Conservation (phyloP, 2,797 vertebrate species). For the Cryptoprocta ferox region DNA sequence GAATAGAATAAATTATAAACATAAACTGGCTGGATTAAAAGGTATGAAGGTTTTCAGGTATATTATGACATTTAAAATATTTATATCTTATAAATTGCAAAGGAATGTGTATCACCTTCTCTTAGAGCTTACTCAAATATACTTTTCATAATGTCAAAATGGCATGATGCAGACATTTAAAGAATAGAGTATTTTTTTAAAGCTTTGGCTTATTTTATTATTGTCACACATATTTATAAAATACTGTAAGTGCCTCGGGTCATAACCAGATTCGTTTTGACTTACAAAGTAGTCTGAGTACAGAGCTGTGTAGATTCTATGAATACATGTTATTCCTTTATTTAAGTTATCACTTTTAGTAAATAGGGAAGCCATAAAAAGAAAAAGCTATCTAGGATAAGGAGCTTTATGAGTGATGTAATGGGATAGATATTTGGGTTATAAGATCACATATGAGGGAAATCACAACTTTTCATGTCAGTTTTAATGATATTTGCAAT, state of each 20-base stretch:
- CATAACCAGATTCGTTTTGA: constrained; percentile 3
- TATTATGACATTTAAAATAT: constrained; percentile 28
- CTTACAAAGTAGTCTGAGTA: not conserved
- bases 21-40: constrained; percentile 41
- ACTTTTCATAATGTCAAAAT: constrained; percentile 43
- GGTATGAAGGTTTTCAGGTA: constrained; percentile 30
- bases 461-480: constrained; percentile 42
- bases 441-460: constrained; percentile 45
- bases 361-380: constrained; percentile 12
- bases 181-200: not conserved
- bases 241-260: not conserved
- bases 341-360: constrained; percentile 31
- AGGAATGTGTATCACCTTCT: not conserved
- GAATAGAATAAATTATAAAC: constrained; percentile 44
- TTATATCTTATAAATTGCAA: not conserved
- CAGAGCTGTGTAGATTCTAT: constrained; percentile 39
- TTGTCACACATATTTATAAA: constrained; percentile 20
- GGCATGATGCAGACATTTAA: constrained; percentile 11
- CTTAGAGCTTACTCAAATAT: constrained; percentile 42
- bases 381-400: not conserved
- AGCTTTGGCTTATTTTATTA: constrained; percentile 32
- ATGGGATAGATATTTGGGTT: constrained; percentile 42
- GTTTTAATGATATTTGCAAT: constrained; percentile 44
- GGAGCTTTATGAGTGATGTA: constrained; percentile 3
- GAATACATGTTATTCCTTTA: constrained; percentile 34